Conservation (phyloP, 2,797 vertebrate species). For the Sitta carolinensis region DNA sequence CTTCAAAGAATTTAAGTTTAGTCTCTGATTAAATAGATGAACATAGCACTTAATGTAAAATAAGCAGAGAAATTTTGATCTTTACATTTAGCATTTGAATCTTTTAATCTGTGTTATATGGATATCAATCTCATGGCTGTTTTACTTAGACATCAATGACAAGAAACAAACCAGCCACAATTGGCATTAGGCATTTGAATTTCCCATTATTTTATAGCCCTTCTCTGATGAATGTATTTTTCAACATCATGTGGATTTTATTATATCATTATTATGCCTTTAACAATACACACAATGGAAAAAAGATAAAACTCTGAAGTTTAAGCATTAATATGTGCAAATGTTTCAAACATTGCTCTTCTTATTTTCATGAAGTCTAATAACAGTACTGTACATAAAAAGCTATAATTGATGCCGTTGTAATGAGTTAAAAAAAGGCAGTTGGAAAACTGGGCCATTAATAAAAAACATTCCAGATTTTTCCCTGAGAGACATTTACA, state of each 20-base stretch:
- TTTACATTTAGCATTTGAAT: not conserved
- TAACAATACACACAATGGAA: not conserved
- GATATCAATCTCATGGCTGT: not conserved
- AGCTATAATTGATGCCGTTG: not conserved
- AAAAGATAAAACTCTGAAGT: not conserved
- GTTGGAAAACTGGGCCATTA: not conserved
- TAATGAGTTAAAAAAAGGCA: not conserved
- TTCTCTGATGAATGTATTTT: not conserved
- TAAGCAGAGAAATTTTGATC: not conserved
- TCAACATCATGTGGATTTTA: not conserved
- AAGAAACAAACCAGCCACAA: not conserved
- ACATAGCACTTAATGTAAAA: not conserved
- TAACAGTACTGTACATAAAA: not conserved
- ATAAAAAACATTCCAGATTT: constrained; percentile 1
- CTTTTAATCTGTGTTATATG: not conserved
- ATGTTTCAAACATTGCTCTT: not conserved
- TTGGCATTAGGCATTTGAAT: not conserved
- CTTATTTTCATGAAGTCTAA: not conserved
- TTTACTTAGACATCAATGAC: not conserved
- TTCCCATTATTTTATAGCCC: not conserved
- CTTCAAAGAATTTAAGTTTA: not conserved
- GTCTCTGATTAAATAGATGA: not conserved
- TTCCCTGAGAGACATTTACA: constrained; percentile 15
- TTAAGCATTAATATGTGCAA: not conserved
- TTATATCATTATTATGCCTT: not conserved